Conservation (phyloP, 2,113 vertebrate species). For the Macaca nemestrina region DNA sequence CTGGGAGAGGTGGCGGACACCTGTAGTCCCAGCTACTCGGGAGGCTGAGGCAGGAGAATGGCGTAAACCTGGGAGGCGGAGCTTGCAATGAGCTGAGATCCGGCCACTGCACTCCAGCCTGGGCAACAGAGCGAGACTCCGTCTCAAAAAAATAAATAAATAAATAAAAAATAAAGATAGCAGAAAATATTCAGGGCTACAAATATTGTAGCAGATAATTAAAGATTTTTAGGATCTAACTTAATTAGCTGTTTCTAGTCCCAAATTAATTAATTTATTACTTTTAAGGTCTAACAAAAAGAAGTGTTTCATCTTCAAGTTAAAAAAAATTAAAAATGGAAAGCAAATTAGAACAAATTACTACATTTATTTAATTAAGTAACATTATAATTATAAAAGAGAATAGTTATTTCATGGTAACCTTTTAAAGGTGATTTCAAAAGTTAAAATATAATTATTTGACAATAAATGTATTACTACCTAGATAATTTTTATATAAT, state of each 20-base stretch:
- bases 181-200: conserved; percentile 36
- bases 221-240: conserved; percentile 16
- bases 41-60: too few species aligned
- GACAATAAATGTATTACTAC: background rate
- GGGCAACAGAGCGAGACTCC: too few species aligned
- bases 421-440: conserved; percentile 36
- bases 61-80: too few species aligned
- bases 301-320: background rate
- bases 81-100: too few species aligned
- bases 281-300: conserved; percentile 32
- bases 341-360: conserved; percentile 26
- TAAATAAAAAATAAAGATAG: conserved; percentile 7
- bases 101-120: too few species aligned
- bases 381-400: conserved; percentile 39
- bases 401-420: conserved; percentile 28
- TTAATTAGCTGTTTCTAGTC: conserved; percentile 18
- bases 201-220: background rate
- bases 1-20: too few species aligned
- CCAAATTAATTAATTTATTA: conserved; percentile 45
- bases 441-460: conserved; percentile 16
- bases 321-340: background rate
- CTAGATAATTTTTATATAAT: conserved; percentile 30
- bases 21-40: too few species aligned
- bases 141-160: too few species aligned
- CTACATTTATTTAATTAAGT: background rate